Evolutionary conservation across 2,888 invertebrate species (phyloP).

Genomic region (Catocala sponsa): DNA sequence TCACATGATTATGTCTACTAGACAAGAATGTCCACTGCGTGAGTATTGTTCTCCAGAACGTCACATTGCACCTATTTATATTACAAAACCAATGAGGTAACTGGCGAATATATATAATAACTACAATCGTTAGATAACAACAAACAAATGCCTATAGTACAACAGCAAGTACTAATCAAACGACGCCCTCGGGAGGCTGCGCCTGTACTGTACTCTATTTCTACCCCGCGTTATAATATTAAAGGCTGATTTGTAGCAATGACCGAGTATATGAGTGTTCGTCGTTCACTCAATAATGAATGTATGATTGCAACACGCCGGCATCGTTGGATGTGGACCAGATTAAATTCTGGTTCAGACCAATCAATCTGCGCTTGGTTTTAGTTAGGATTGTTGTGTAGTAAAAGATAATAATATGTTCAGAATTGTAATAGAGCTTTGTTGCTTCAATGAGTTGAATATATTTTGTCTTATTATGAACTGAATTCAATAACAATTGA

Average conservation of each 20-base stretch:
- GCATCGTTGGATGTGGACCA: conserved; percentile 16
- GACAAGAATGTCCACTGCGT: too few relatives aligned
- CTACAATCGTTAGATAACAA: too few relatives aligned
- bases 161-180: neutral
- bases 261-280: neutral
- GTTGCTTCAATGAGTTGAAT: too few relatives aligned
- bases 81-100: too few relatives aligned
- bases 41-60: too few relatives aligned
- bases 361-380: conserved; percentile 35
- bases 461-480: too few relatives aligned
- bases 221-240: neutral
- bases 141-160: too few relatives aligned
- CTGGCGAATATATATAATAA: too few relatives aligned
- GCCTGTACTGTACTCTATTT: neutral
- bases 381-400: conserved; percentile 4
- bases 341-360: conserved; percentile 41
- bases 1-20: too few relatives aligned
- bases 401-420: conserved; percentile 8
- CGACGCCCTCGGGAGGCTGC: neutral
- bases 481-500: too few relatives aligned
- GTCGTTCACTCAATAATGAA: conserved; percentile 28
- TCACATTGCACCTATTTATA: too few relatives aligned
- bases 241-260: conserved; percentile 1
- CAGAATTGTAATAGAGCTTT: too few relatives aligned
- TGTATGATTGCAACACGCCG: conserved; percentile 33